Percentiles rank a stretch among this genome's conserved stretches.
Evolutionary conservation across 2,113 vertebrate genomes (phyloP).

Genomic region (Rhombomys opimus): DNA sequence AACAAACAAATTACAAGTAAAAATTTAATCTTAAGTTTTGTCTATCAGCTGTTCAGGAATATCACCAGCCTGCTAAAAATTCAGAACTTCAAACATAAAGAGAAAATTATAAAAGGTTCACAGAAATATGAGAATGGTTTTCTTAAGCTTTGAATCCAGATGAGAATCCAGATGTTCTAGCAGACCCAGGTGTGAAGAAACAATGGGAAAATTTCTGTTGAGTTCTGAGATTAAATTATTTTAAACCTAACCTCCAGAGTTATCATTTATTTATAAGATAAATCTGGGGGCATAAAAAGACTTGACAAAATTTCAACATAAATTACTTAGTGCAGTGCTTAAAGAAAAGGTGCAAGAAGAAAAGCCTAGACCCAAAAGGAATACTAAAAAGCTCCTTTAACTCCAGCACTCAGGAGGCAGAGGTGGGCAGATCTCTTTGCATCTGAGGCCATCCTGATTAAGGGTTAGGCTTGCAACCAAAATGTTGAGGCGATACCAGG

Average conservation of each 20-base stretch:
- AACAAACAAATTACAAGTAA: too few relatives aligned
- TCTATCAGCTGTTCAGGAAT: neutral
- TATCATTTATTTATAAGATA: slow-evolving; percentile 28
- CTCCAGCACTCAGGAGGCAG: neutral
- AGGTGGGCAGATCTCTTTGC: neutral
- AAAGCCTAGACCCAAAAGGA: neutral
- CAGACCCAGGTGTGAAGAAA: slow-evolving; percentile 22
- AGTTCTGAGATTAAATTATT: slow-evolving; percentile 43
- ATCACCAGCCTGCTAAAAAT: slow-evolving; percentile 1
- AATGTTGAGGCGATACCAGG: neutral
- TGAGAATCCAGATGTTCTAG: neutral
- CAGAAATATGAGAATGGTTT: neutral
- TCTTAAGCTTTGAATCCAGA: slow-evolving; percentile 12
- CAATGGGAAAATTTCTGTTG: neutral
- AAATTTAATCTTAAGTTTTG: neutral
- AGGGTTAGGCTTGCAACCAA: neutral
- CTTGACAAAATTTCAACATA: neutral
- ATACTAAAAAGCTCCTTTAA: neutral
- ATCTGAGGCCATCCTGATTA: neutral
- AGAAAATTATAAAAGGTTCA: neutral
- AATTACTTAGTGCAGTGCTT: neutral
- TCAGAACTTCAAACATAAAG: neutral
- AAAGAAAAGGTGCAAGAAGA: neutral
- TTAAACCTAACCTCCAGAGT: neutral
- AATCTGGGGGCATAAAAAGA: neutral